Percentiles rank a stretch among this genome's conserved stretches.
These are phyloP conservation scores for Turritopsis dohrnii DNA, from an alignment of 30 jellyfish, hydroid and myxozoan species.

Conservation along the genomic window DNA sequence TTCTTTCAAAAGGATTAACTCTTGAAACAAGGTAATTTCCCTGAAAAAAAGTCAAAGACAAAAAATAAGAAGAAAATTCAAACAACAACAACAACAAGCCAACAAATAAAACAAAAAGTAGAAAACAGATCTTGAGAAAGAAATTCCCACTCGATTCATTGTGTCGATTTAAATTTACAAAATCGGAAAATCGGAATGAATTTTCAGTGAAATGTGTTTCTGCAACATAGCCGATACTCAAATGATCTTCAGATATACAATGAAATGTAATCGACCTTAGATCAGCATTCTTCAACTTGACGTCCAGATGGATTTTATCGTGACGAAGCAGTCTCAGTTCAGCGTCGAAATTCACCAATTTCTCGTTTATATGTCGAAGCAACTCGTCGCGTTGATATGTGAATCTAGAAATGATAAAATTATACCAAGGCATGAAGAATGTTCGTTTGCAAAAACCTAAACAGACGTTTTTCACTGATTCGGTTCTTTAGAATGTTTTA, in stretches of 20 bases:
- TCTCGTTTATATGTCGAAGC: constrained; percentile 41
- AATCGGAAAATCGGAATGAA: too few relatives aligned
- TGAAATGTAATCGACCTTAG: constrained; percentile 50
- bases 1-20: constrained; percentile 70
- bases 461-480: too few relatives aligned
- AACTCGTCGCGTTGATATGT: constrained; percentile 54
- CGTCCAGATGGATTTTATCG: constrained; percentile 69
- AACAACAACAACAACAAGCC: too few relatives aligned
- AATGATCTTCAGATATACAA: neutral
- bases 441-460: too few relatives aligned
- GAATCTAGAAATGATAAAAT: too few relatives aligned
- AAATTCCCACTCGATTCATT: too few relatives aligned
- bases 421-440: too few relatives aligned
- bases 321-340: constrained; percentile 59
- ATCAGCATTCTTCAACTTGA: constrained; percentile 82
- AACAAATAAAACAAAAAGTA: too few relatives aligned
- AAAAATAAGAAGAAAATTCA: neutral
- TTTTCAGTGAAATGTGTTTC: neutral
- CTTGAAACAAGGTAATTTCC: constrained; percentile 78
- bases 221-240: neutral
- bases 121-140: too few relatives aligned
- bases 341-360: constrained; percentile 53
- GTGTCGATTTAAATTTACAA: too few relatives aligned
- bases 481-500: too few relatives aligned
- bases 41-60: constrained; percentile 11